These are phyloP conservation scores for Choreutis nemorana DNA, from an alignment of 2,888 invertebrate genomes.

Conservation along the genomic window DNA sequence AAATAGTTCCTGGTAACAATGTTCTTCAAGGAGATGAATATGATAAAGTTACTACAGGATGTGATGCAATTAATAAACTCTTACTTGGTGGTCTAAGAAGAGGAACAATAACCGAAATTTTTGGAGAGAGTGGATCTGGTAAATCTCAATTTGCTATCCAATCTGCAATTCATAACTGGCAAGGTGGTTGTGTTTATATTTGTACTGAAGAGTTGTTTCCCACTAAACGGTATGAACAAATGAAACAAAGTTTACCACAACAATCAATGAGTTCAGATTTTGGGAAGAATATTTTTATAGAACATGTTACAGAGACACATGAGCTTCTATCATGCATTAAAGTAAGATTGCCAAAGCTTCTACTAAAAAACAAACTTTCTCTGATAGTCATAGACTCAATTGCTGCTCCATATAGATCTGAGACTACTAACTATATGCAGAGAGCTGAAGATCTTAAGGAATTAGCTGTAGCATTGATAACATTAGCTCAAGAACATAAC, in stretches of 20 bases:
- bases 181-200: conserved; percentile 70
- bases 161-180: conserved; percentile 71
- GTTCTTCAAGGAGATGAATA: conserved; percentile 18
- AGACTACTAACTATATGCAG: conserved; percentile 41
- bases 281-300: conserved; percentile 44
- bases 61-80: conserved; percentile 63
- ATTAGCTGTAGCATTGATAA: conserved; percentile 31
- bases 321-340: conserved; percentile 43
- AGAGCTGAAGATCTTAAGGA: conserved; percentile 53
- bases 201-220: conserved; percentile 78
- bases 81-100: conserved; percentile 73
- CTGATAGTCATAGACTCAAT: conserved; percentile 48
- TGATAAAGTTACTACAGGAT: conserved; percentile 57
- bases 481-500: conserved; percentile 32
- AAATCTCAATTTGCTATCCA: conserved; percentile 85
- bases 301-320: conserved; percentile 44
- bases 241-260: conserved; percentile 22
- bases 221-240: conserved; percentile 44
- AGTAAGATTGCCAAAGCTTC: conserved; percentile 37
- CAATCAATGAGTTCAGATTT: conserved; percentile 19
- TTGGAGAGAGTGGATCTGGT: conserved; percentile 82
- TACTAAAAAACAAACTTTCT: conserved; percentile 25
- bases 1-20: conserved; percentile 20
- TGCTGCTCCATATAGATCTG: conserved; percentile 52
- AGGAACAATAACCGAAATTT: conserved; percentile 78